Evolutionary conservation across 1,140 invertebrate species (phyloP).

Genomic region (Penaeus indicus): DNA sequence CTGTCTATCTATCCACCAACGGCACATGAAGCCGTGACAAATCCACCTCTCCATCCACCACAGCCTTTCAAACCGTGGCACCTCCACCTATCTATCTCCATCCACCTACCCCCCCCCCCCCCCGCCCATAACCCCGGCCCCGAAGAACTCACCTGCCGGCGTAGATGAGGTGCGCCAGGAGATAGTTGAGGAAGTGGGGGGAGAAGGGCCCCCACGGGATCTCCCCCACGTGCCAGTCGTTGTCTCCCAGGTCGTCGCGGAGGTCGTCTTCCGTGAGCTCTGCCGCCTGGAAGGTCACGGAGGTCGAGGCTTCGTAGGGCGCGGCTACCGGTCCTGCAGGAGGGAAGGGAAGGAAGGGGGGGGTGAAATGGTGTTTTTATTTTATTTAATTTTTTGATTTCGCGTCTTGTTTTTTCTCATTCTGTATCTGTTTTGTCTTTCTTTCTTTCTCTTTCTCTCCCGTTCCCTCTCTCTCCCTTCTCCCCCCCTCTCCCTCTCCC

Average conservation of each 20-base stretch:
- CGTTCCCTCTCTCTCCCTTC: not conserved
- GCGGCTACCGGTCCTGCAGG: conserved; percentile 44
- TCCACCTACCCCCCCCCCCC: too few species aligned
- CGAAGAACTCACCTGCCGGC: conserved; percentile 59
- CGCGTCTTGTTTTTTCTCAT: not conserved
- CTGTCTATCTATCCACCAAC: too few species aligned
- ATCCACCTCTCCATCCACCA: too few species aligned
- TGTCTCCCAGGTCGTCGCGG: conserved; percentile 50
- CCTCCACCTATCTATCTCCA: too few species aligned
- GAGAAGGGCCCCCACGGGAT: conserved; percentile 72
- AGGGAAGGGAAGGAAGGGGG: conserved; percentile 1
- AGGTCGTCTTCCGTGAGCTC: conserved; percentile 8
- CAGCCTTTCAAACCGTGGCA: too few species aligned
- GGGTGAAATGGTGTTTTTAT: not conserved
- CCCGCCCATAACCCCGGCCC: too few species aligned
- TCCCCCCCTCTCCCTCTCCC: not conserved
- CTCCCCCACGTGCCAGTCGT: conserved; percentile 68
- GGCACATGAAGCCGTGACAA: too few species aligned
- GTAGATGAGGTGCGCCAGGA: conserved; percentile 78
- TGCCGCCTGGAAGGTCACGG: conserved; percentile 52
- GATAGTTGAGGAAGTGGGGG: conserved; percentile 84
- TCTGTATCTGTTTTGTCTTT: conserved; percentile 1
- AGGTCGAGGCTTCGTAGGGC: conserved; percentile 54
- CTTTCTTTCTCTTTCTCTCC: not conserved
- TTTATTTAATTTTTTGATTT: not conserved